These are phyloP conservation scores for Amblyjoppa proteus DNA, from an alignment of 2,888 invertebrate species.

Conservation along the genomic window DNA sequence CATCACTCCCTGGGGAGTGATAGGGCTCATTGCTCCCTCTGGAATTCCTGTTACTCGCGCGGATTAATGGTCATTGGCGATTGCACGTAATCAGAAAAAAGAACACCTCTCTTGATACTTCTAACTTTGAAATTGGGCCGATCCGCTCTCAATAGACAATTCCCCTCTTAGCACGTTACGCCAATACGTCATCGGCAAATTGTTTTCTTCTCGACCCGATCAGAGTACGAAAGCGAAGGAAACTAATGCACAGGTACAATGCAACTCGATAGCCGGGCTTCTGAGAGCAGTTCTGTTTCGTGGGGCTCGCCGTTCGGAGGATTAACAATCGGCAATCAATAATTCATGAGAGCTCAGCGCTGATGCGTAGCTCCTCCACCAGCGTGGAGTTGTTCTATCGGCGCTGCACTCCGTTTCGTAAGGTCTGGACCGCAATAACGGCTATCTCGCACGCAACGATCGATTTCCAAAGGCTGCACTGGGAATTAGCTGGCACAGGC, in stretches of 20 bases:
- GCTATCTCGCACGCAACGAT: conserved; percentile 16
- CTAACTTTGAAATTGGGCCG: no score
- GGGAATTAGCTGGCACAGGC: conserved; percentile 50
- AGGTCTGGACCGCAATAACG: conserved; percentile 42
- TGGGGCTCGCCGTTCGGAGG: conserved; percentile 49
- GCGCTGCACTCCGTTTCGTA: conserved; percentile 47
- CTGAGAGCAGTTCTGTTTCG: conserved; percentile 56
- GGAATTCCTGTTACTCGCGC: no score
- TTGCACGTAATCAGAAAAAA: no score
- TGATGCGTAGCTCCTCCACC: not conserved
- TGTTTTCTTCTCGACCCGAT: not conserved
- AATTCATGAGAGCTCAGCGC: conserved; percentile 58
- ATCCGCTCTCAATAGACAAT: no score
- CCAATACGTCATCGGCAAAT: not conserved
- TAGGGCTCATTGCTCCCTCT: no score
- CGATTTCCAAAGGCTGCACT: conserved; percentile 45
- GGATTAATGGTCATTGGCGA: no score
- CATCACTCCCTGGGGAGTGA: no score
- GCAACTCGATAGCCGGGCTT: not conserved
- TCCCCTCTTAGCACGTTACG: not conserved
- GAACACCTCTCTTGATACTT: no score
- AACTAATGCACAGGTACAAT: not conserved
- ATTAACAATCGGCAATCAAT: conserved; percentile 61
- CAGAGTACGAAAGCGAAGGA: no score
- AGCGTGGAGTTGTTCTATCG: conserved; percentile 45